phyloP scores from a whole-genome alignment of 2,888 invertebrate genomes.

The Chironomus tentans region DNA sequence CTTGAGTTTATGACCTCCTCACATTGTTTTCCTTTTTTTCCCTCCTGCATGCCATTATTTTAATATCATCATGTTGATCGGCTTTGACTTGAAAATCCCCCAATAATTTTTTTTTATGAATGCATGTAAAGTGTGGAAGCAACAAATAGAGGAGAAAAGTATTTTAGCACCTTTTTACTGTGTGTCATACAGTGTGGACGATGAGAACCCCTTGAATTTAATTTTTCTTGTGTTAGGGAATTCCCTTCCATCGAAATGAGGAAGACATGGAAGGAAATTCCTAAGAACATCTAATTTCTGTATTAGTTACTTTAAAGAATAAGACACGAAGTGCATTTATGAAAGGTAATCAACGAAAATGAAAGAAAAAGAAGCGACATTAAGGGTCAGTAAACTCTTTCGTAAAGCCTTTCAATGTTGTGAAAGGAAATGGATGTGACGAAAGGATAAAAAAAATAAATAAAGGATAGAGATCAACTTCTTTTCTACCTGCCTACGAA shows the following conservation, averaged over 20 bases:
- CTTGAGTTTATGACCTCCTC: not conserved
- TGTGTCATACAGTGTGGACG: no score
- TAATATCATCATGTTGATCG: no score
- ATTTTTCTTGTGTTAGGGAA: not conserved
- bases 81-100: not conserved
- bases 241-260: not conserved
- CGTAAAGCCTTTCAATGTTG: not conserved
- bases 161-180: no score
- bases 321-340: not conserved
- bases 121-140: not conserved
- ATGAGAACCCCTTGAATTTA: not conserved
- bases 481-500: not conserved
- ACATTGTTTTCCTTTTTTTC: not conserved
- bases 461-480: not conserved
- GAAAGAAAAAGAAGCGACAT: not conserved
- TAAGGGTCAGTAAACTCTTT: slow-evolving; percentile 7
- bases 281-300: no score
- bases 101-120: not conserved
- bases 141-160: not conserved
- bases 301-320: not conserved
- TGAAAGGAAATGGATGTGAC: not conserved
- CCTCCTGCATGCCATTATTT: no score
- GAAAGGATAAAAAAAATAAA: not conserved
- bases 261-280: not conserved
- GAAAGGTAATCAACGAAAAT: not conserved